Percentiles rank a stretch among this genome's conserved stretches.
phyloP scores from a whole-genome alignment of 2,113 vertebrate species.

The Macquaria australasica region DNA sequence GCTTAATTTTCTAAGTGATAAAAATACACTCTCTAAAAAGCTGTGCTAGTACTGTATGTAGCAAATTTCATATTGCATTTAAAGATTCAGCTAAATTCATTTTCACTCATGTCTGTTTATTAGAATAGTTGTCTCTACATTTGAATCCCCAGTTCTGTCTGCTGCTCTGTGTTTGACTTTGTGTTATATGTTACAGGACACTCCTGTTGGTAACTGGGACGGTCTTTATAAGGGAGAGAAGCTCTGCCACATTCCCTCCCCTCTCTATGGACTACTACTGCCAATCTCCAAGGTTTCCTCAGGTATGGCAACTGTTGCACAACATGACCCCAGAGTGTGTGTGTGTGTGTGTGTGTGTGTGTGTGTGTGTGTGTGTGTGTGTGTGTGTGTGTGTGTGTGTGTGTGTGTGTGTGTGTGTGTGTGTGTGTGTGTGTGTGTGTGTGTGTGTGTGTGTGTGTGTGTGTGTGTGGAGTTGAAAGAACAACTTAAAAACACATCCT shows the following conservation, averaged over 20 bases:
- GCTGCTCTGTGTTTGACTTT: background rate
- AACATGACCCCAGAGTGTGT: background rate
- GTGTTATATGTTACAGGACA: constrained; percentile 71
- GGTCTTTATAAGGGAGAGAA: constrained; percentile 72
- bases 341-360: background rate
- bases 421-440: no score
- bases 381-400: no score
- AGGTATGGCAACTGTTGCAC: constrained; percentile 65
- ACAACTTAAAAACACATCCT: no score
- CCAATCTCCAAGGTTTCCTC: constrained; percentile 73
- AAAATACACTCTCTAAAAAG: background rate
- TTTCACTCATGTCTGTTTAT: background rate
- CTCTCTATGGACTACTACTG: constrained; percentile 73
- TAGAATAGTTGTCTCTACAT: background rate
- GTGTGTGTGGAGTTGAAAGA: no score
- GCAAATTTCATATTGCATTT: background rate
- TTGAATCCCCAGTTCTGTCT: background rate
- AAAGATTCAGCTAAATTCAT: background rate
- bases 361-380: no score
- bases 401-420: no score
- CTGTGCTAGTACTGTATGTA: no score
- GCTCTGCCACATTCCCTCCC: constrained; percentile 80
- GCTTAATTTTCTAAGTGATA: background rate
- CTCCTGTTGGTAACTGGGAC: constrained; percentile 81
- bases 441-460: no score